A percentile compares a stretch with the other conserved stretches of the same genome.
Evolutionary conservation across 2,888 invertebrate species (phyloP).

Genomic region (Hedya salicella): DNA sequence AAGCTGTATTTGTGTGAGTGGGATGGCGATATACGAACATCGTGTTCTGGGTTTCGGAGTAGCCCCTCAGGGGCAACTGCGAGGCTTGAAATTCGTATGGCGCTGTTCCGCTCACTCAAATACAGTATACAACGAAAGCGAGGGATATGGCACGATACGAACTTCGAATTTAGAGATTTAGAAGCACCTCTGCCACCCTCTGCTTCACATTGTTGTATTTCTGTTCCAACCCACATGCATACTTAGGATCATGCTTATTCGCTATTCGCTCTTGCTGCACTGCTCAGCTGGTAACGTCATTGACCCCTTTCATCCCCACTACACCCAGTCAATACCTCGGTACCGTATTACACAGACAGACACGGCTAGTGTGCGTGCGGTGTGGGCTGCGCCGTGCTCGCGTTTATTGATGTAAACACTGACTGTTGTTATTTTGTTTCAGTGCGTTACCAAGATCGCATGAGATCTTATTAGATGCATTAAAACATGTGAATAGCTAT

Average conservation of each 20-base stretch:
- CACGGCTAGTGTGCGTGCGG: conserved; percentile 65
- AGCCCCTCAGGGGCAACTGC: too few relatives aligned
- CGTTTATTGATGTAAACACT: conserved; percentile 78
- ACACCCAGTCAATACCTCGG: conserved; percentile 65
- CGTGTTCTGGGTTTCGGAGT: too few relatives aligned
- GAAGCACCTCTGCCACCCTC: too few relatives aligned
- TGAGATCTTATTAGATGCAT: conserved; percentile 63
- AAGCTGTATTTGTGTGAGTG: too few relatives aligned
- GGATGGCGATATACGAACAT: too few relatives aligned
- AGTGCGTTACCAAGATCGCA: conserved; percentile 74
- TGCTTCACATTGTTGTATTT: conserved; percentile 61
- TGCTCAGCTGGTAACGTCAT: conserved; percentile 67
- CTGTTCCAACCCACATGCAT: conserved; percentile 52
- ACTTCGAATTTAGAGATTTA: too few relatives aligned
- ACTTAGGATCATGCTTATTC: conserved; percentile 48
- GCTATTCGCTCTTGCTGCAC: conserved; percentile 55
- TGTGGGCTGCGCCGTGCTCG: conserved; percentile 57
- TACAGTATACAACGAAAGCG: too few relatives aligned
- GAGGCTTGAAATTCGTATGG: too few relatives aligned
- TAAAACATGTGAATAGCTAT: conserved; percentile 75
- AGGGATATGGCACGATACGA: too few relatives aligned
- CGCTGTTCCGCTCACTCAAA: too few relatives aligned
- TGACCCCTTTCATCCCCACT: conserved; percentile 71
- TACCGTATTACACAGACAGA: conserved; percentile 49
- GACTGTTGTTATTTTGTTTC: conserved; percentile 74